A percentile compares a stretch with the other conserved stretches of the same genome.
phyloP scores from a whole-genome alignment of 2,797 vertebrate genomes.

The Etheostoma nigrum region DNA sequence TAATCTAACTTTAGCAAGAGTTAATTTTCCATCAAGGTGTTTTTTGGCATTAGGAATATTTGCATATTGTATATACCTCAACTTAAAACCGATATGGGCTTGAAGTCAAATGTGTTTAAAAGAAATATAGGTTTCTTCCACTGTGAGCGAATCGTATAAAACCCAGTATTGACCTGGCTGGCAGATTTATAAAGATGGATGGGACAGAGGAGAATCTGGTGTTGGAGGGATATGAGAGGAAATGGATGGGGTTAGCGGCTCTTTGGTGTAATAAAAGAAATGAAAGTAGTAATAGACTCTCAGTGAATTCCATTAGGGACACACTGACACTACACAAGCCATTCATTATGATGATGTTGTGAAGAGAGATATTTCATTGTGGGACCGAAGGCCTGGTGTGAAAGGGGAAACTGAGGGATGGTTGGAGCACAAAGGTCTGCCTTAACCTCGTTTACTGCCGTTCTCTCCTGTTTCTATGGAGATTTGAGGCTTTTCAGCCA shows the following conservation, averaged over 20 bases:
- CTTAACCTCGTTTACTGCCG: slow-evolving; percentile 64
- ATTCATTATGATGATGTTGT: slow-evolving; percentile 83
- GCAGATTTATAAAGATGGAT: slow-evolving; percentile 85
- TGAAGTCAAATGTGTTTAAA: slow-evolving; percentile 68
- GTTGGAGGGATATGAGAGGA: slow-evolving; percentile 78
- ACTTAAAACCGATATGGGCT: slow-evolving; percentile 49
- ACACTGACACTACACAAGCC: slow-evolving; percentile 80
- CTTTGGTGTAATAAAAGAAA: slow-evolving; percentile 85
- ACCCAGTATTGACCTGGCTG: slow-evolving; percentile 75
- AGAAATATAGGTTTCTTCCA: slow-evolving; percentile 57
- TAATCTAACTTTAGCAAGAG: not conserved
- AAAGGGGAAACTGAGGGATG: slow-evolving; percentile 78
- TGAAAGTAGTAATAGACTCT: slow-evolving; percentile 86
- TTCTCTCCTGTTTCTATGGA: slow-evolving; percentile 83
- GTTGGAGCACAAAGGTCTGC: slow-evolving; percentile 74
- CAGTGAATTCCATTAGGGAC: slow-evolving; percentile 85
- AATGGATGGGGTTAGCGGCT: slow-evolving; percentile 80
- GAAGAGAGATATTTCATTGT: slow-evolving; percentile 81
- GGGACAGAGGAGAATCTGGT: slow-evolving; percentile 69
- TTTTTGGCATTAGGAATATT: not conserved
- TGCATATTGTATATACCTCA: slow-evolving; percentile 14
- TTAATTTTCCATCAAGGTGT: not conserved
- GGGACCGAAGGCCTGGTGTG: slow-evolving; percentile 72
- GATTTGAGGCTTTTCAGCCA: slow-evolving; percentile 79
- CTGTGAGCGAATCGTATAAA: slow-evolving; percentile 72